These are phyloP conservation scores for Glossophaga mutica DNA, from an alignment of 2,797 vertebrate genomes.

Conservation along the genomic window DNA sequence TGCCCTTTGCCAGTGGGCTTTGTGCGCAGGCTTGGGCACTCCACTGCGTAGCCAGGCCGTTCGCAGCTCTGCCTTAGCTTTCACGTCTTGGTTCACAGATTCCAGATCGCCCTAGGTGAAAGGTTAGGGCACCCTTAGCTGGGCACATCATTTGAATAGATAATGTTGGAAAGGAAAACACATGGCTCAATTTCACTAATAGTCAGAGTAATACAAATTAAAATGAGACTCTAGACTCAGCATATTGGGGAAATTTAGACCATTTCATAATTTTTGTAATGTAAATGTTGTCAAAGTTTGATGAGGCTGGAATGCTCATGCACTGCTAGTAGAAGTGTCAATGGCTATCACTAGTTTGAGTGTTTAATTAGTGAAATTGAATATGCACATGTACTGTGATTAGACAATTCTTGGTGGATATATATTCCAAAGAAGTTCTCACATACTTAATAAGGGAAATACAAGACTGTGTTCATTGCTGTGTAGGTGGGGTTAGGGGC, in stretches of 20 bases:
- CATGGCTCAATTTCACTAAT: not conserved
- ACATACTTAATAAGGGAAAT: not conserved
- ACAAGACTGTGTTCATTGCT: not conserved
- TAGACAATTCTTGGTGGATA: not conserved
- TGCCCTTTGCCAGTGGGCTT: not conserved
- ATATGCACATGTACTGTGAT: not conserved
- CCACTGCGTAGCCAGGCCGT: too few relatives aligned
- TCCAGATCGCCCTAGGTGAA: not conserved
- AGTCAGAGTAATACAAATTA: not conserved
- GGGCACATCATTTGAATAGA: not conserved
- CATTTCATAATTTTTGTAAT: not conserved
- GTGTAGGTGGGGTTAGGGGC: not conserved
- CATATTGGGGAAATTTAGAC: not conserved
- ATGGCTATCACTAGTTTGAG: not conserved
- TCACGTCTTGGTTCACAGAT: not conserved
- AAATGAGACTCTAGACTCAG: not conserved
- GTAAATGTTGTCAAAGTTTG: not conserved
- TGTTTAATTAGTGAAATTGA: not conserved
- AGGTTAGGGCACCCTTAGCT: not conserved
- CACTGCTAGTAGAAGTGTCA: not conserved
- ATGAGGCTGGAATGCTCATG: not conserved
- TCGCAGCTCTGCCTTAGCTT: not conserved
- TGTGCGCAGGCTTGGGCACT: not conserved
- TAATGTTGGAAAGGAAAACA: not conserved
- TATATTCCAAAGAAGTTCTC: not conserved